phyloP scores from a whole-genome alignment of 1,140 invertebrate species.

The Ptiloglossa arizonensis region DNA sequence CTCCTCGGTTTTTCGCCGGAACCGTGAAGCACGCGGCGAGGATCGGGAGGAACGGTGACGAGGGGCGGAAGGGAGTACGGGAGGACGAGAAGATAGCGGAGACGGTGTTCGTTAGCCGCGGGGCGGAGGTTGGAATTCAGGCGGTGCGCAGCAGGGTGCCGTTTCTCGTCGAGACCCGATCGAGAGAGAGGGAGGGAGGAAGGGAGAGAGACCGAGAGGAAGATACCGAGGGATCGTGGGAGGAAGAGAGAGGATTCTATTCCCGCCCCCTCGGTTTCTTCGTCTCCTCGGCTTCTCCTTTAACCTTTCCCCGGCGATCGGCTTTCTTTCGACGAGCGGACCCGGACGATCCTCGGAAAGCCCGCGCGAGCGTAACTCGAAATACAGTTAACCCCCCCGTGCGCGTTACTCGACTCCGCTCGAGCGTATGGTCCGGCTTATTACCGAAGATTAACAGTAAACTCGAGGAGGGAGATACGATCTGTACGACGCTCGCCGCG shows the following conservation, averaged over 20 bases:
- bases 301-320: constrained; percentile 17
- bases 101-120: constrained; percentile 67
- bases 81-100: constrained; percentile 30
- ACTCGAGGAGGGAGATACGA: neutral
- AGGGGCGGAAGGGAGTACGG: neutral
- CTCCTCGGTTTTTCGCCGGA: constrained; percentile 34
- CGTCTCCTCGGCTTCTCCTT: constrained; percentile 14
- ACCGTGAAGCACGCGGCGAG: constrained; percentile 1
- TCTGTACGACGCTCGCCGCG: neutral
- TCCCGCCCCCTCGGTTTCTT: constrained; percentile 40
- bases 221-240: neutral
- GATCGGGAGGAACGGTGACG: neutral
- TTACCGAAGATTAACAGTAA: constrained; percentile 7
- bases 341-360: neutral
- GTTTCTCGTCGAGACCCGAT: constrained; percentile 64
- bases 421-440: neutral
- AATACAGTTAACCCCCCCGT: neutral
- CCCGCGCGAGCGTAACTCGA: neutral
- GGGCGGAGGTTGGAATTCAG: constrained; percentile 71
- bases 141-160: constrained; percentile 70
- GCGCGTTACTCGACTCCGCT: too few species aligned
- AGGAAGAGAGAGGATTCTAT: constrained; percentile 24
- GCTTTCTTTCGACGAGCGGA: neutral
- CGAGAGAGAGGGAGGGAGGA: constrained; percentile 44
- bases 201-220: neutral